Evolutionary conservation across 2,797 vertebrate species (phyloP), one percentile per base, ranked within the genome.

Genomic region (Sciurus vulgaris): DNA sequence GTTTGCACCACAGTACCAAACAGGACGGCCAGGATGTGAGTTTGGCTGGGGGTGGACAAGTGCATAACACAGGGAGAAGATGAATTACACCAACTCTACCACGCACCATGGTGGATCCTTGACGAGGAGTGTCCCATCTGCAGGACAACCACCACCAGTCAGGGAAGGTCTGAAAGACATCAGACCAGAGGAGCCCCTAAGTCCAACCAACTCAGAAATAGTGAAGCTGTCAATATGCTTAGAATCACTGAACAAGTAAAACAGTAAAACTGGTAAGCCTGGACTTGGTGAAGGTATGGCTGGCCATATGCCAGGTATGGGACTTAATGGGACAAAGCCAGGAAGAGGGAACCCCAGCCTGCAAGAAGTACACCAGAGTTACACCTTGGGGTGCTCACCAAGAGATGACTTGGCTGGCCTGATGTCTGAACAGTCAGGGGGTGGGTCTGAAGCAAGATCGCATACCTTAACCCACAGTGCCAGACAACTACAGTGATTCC

Each of bases 281-380:
- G 22, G 54, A 20, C 20, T 30, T 11, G 11, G 11, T 17, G 22
- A 28, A 17, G 28, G 4, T 5, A 47, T 7, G 2, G 28, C 49
- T 4, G 11, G 13, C 13, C 4, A 20, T 0, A 0, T 4, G 33
- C 17, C 9, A 70, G 30, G 59, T 2, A 0, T 4, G 11, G 6
- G 30, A 49, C 24, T 4, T 56, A 54, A 4, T 2, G 22, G 41
- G 10, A 44, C 30, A 30, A 5, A 59, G 41, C 13, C n/a, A 13
- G 30, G 54, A 11, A 3, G 13, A 74, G 26, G 47, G 13, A 47
- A 24, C n/a, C 24, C 24, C 3, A 18, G 49, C 13, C 18, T 35
- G 5, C 12, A 49, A 28, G 35, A 59, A 44, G 44, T 47, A 41
- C 9, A 0, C 65, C 20, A 56, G 24, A 35, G n/a, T 69, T 51